These are phyloP conservation scores for Xiphophorus couchianus DNA, from an alignment of 2,113 vertebrate species.

Conservation along the genomic window DNA sequence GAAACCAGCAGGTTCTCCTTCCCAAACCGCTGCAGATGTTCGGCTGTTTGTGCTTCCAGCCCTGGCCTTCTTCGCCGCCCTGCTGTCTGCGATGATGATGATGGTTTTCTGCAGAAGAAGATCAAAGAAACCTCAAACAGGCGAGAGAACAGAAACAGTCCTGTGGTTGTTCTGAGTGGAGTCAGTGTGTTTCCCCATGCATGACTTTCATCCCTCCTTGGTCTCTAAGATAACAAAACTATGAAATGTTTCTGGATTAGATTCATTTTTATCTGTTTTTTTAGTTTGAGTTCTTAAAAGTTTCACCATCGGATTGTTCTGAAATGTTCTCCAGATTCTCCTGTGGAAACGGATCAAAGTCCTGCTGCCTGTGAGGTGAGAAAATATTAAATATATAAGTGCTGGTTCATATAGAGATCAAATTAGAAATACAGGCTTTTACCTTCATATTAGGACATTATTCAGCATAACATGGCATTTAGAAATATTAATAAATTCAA, in stretches of 20 bases:
- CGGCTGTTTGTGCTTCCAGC: neutral
- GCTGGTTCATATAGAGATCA: too few relatives aligned
- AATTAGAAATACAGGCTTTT: too few relatives aligned
- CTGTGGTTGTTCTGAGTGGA: too few relatives aligned
- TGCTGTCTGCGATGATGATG: neutral
- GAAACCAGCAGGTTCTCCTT: neutral
- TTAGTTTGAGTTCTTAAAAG: neutral
- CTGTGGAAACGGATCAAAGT: neutral
- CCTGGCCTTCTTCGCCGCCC: neutral
- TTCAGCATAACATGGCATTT: too few relatives aligned
- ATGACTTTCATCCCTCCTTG: neutral
- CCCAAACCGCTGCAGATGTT: neutral
- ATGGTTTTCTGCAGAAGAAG: conserved; percentile 18
- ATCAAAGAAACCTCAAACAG: neutral
- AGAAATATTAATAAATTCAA: too few relatives aligned
- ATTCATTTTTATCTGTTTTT: neutral
- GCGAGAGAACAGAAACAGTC: neutral
- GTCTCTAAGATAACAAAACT: neutral
- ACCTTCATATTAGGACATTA: too few relatives aligned
- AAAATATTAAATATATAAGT: neutral
- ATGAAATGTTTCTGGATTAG: neutral
- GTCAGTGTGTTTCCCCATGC: too few relatives aligned
- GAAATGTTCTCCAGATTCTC: conserved; percentile 9
- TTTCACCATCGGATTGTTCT: neutral
- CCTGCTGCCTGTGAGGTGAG: conserved; percentile 12